phyloP scores from a whole-genome alignment of 35 echinoderm and acorn worm species.

The Nesometra sesokonis region DNA sequence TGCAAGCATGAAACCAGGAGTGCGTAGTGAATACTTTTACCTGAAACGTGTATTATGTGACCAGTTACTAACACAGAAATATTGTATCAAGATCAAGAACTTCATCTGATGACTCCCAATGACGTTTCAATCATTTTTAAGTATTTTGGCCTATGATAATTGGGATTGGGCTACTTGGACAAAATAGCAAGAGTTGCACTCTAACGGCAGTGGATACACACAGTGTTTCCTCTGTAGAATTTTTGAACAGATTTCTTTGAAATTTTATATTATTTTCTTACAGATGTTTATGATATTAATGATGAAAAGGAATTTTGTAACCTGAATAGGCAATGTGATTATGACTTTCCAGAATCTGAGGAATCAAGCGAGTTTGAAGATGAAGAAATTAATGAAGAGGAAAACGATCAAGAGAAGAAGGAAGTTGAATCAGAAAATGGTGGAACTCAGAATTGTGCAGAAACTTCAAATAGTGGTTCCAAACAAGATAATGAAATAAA shows the following conservation, averaged over 20 bases:
- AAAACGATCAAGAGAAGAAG: constrained; percentile 17
- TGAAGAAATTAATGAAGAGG: constrained; percentile 14
- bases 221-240: background rate
- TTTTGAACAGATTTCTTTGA: background rate
- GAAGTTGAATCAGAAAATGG: constrained; percentile 2
- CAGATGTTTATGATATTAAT: constrained; percentile 26
- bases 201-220: background rate
- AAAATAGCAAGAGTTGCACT: background rate
- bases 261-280: background rate
- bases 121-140: too few species aligned
- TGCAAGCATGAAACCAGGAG: too few species aligned
- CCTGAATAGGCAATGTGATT: constrained; percentile 56
- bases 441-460: background rate
- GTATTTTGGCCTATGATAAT: too few species aligned
- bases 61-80: too few species aligned
- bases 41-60: too few species aligned
- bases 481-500: background rate
- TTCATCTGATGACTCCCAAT: too few species aligned
- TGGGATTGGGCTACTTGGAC: too few species aligned
- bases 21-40: too few species aligned
- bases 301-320: constrained; percentile 58
- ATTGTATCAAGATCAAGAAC: too few species aligned
- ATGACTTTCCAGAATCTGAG: constrained; percentile 52
- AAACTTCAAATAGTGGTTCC: background rate
- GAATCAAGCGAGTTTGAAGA: constrained; percentile 27